These are phyloP conservation scores for Oscheius sp. DNA, from an alignment of 2,888 invertebrate genomes.

Conservation along the genomic window DNA sequence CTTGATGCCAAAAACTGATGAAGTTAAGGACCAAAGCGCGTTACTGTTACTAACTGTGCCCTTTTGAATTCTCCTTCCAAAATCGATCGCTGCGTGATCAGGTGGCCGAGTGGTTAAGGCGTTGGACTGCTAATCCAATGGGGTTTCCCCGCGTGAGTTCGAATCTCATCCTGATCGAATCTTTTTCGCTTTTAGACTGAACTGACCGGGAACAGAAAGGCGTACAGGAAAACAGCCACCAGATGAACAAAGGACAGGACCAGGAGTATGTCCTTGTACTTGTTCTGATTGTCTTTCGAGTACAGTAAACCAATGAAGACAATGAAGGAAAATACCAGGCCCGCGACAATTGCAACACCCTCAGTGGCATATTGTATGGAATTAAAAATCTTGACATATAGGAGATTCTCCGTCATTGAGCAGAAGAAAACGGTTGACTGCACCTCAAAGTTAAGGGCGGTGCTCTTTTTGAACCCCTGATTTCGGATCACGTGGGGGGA, in stretches of 20 bases:
- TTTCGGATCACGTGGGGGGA: too few species aligned
- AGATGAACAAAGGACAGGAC: background rate
- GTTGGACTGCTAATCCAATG: slow-evolving; percentile 74
- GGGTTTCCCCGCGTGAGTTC: slow-evolving; percentile 73
- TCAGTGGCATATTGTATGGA: background rate
- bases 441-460: background rate
- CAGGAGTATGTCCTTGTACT: slow-evolving; percentile 8
- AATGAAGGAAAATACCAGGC: background rate
- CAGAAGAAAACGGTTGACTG: background rate
- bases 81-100: slow-evolving; percentile 42
- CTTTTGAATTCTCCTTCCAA: too few species aligned
- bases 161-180: slow-evolving; percentile 70
- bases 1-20: too few species aligned
- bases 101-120: slow-evolving; percentile 74
- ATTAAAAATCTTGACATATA: slow-evolving; percentile 8
- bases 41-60: too few species aligned
- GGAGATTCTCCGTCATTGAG: background rate
- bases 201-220: background rate
- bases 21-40: too few species aligned
- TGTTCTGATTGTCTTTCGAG: background rate
- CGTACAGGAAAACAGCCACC: background rate
- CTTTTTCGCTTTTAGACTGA: slow-evolving; percentile 29
- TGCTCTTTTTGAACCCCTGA: too few species aligned
- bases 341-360: background rate
- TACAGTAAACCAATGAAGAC: background rate